Base-by-base conservation (phyloP, 2,113 vertebrate genomes). In the Cricetomys ansorgei region DNA sequence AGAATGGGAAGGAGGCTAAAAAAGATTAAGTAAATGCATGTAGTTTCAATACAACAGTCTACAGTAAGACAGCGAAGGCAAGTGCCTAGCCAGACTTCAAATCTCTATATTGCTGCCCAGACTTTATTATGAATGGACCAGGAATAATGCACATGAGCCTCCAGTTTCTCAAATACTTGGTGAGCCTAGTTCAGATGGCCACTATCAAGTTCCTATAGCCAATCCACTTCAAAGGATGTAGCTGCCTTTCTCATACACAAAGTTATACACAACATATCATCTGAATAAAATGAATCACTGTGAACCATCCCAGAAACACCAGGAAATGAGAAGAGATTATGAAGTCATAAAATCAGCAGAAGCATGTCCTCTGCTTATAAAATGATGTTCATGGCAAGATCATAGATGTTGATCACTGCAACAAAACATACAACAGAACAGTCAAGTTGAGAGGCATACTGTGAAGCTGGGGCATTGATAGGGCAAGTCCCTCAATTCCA, bases 11-110 rank as follows among this genome's bases (percentile, higher is more conserved):
- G 64, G 55, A 91, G 23, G 75, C 83, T n/a, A 76, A 72, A 40
- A 67, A 85, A 81, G 11, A 88, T 48, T 88, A 91, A 73, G 43
- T 75, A 93, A 93, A 89, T 89, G 62, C 85, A 23, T 16, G 65
- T 76, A 31, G 4, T 72, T 94, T 96, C 89, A 57, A 89, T 45
- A 59, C 27, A 93, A 23, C 86, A 73, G 34, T 43, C 50, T 53
- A 7, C 5, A 84, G n/a, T 40, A 40, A 75, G 53, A 65, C 13
- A 91, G 75, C 64, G 79, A 40, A 95, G 23, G 2, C 11, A 59
- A 91, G 62, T 43, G 59, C 86, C 27, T 48, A 94, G 27, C n/a
- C 31, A 90, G 48, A 91, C 29, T 77, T 19, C 62, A 57, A 87
- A 62, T 77, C 64, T 67, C 40, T 55, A 31, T 6, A 86, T 57